Base-by-base conservation (phyloP, 2,797 vertebrate genomes). In the Acipenser oxyrinchus region DNA sequence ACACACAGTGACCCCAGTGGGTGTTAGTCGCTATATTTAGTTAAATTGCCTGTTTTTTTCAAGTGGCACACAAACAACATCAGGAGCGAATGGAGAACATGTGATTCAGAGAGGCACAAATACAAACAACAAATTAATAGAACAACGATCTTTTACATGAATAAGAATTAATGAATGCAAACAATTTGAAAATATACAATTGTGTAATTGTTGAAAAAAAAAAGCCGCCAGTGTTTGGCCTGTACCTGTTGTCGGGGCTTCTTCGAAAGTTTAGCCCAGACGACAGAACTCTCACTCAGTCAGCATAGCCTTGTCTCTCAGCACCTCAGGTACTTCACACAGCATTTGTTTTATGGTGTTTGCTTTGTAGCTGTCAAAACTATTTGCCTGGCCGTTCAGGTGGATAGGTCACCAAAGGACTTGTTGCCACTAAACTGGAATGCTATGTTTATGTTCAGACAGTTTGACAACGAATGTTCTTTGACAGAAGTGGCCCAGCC, bases 291-390 rank as follows among this genome's bases (percentile, higher is more conserved):
- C 23, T 2, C 18, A 15, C 57, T 61, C 51, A 55, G 63, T 62
- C 55, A 62, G 57, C 69, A 50, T 60, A 64, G 63, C 65, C 61
- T 61, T 50, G 50, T 64, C 65, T 12, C 55, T 70, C 61, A 64
- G 66, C 61, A 48, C 49, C 69, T 53, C 8, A 37, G 51, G 59
- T 15, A 10, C 68, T 65, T 52, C 68, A 15, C 18, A 12, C 23
- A 37, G n/a, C 58, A 53, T 66, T 69, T 72, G 61, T 15, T 60
- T 49, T 9, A 12, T 49, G n/a, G 8, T 59, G 52, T 55, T 63
- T 18, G 15, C 53, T 58, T 59, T 53, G 48, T 64, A 37, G 49
- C 10, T 15, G 8, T 11, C 65, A 23, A 10, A 51, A 48, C 50
- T 49, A 10, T 51, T 62, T 60, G 63, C 60, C 37, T 15, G 52